These are phyloP conservation scores for Ophion costatus DNA, from an alignment of 2,888 invertebrate species.

Conservation along the genomic window DNA sequence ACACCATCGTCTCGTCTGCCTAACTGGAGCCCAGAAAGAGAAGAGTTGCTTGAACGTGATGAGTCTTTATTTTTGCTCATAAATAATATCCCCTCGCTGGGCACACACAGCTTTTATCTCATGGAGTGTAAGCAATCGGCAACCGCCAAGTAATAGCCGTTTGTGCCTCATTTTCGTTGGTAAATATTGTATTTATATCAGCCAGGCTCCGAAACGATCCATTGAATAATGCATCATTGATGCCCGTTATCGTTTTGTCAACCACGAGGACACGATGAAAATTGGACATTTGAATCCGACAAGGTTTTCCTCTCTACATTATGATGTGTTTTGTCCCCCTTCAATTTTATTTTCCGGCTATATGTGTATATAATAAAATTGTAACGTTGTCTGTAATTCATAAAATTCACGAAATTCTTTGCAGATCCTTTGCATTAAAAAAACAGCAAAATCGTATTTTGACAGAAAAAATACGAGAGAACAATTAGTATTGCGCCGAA, in stretches of 20 bases:
- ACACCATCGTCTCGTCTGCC: constrained; percentile 3
- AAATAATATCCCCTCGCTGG: constrained; percentile 44
- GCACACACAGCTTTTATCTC: not conserved
- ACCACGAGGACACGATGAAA: not conserved
- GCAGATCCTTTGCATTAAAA: too few species aligned
- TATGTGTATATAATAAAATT: not conserved
- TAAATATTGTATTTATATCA: constrained; percentile 31
- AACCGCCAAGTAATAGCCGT: constrained; percentile 20
- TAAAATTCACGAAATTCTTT: too few species aligned
- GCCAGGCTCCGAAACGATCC: not conserved
- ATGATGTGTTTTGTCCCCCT: constrained; percentile 7
- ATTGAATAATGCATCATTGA: constrained; percentile 51
- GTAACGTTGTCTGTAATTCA: too few species aligned
- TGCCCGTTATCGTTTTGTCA: constrained; percentile 5
- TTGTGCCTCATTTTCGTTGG: constrained; percentile 46
- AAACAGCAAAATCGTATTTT: too few species aligned
- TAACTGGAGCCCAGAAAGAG: not conserved
- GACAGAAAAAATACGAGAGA: too few species aligned
- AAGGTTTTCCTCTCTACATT: not conserved
- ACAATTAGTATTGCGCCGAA: too few species aligned
- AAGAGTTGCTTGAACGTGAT: not conserved
- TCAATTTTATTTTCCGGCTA: constrained; percentile 1
- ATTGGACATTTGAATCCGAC: not conserved
- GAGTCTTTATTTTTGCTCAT: constrained; percentile 53
- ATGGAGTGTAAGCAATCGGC: not conserved